A percentile compares a stretch with the other conserved stretches of the same genome.
Conservation (phyloP, 1,140 invertebrate species). For the Uloborus diversus region DNA sequence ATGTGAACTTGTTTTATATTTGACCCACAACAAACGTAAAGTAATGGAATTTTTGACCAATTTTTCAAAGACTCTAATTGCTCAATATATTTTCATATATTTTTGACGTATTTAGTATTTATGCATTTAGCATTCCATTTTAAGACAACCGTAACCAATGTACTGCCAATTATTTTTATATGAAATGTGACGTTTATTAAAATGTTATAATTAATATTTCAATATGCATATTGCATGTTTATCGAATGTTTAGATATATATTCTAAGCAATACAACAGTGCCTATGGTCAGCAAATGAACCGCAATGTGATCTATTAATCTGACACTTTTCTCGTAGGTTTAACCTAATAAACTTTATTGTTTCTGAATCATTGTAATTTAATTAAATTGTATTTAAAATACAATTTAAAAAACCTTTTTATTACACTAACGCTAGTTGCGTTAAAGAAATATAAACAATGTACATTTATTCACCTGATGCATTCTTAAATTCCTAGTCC, state of each 20-base stretch:
- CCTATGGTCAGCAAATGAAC: too few species aligned
- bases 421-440: too few species aligned
- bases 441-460: too few species aligned
- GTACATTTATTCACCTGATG: too few species aligned
- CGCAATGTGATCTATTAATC: too few species aligned
- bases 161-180: constrained; percentile 41
- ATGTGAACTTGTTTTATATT: not conserved
- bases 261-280: not conserved
- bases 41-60: not conserved
- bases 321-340: too few species aligned
- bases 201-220: not conserved
- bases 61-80: not conserved
- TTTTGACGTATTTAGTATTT: not conserved
- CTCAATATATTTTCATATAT: not conserved
- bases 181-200: not conserved
- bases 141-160: constrained; percentile 16
- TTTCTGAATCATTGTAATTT: too few species aligned
- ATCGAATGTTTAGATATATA: not conserved
- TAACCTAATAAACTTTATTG: too few species aligned
- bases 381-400: too few species aligned
- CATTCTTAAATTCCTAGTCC: too few species aligned
- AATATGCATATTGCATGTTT: not conserved
- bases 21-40: not conserved
- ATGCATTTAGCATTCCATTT: constrained; percentile 34
- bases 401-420: too few species aligned